phyloP scores from a whole-genome alignment of 2,888 invertebrate species.

The Priocnemis perturbator region DNA sequence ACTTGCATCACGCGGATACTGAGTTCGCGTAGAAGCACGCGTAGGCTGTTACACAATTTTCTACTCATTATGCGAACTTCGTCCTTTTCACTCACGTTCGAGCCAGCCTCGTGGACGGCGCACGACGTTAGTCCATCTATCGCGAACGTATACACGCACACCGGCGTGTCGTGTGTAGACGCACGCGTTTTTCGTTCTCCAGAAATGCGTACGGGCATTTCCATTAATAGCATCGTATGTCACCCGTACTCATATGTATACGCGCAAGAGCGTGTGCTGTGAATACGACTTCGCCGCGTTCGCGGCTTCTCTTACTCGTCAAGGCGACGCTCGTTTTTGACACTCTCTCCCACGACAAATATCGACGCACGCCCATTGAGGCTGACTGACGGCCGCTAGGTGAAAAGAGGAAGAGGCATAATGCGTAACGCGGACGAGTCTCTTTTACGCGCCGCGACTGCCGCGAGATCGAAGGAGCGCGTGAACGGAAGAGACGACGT shows the following conservation, averaged over 20 bases:
- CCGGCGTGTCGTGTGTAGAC: not conserved
- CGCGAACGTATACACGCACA: not conserved
- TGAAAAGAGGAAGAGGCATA: not conserved
- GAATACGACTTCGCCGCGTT: not conserved
- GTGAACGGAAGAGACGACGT: too few relatives aligned
- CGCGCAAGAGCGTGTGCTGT: not conserved
- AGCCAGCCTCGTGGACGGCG: not conserved
- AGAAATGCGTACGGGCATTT: conserved; percentile 18
- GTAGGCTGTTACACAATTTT: conserved; percentile 39
- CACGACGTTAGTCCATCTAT: conserved; percentile 7
- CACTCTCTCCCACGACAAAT: conserved; percentile 4
- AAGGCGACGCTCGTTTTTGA: not conserved
- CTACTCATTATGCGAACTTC: conserved; percentile 28
- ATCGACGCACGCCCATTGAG: not conserved
- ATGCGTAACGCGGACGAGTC: not conserved
- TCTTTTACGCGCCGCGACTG: conserved; percentile 4
- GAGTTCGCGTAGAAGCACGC: not conserved
- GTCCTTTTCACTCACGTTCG: conserved; percentile 45
- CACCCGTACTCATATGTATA: not conserved
- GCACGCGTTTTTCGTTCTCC: conserved; percentile 1
- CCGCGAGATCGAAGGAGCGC: too few relatives aligned
- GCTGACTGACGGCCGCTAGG: not conserved
- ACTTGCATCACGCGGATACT: conserved; percentile 14
- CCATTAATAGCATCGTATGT: conserved; percentile 20
- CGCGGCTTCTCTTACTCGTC: not conserved